Conservation (phyloP, 2,797 vertebrate genomes). For the Fistularia tabacaria region DNA sequence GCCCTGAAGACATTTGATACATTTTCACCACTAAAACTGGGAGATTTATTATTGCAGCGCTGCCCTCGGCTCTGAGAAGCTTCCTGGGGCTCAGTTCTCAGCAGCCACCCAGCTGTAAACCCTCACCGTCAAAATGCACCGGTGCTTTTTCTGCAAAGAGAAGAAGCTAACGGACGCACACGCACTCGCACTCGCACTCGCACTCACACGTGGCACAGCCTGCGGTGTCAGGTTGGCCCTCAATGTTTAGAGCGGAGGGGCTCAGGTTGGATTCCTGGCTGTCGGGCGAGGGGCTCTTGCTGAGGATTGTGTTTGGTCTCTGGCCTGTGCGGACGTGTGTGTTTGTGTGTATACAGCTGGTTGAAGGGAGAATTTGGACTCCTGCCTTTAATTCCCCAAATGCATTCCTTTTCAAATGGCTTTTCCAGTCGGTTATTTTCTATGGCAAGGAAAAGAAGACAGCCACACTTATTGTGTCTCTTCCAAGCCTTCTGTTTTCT, state of each 20-base stretch:
- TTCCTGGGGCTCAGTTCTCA: conserved; percentile 32
- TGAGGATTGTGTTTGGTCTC: conserved; percentile 19
- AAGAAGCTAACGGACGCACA: conserved; percentile 1
- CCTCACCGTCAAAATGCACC: not conserved
- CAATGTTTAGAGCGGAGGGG: conserved; percentile 17
- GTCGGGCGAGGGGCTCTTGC: conserved; percentile 29
- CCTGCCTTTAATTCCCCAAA: conserved; percentile 36
- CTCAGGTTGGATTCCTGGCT: no score
- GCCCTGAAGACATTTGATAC: conserved; percentile 15
- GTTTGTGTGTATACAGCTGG: conserved; percentile 36
- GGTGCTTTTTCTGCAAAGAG: no score
- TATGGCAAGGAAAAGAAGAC: conserved; percentile 41
- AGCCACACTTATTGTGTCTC: conserved; percentile 30
- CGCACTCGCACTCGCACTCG: conserved; percentile 14
- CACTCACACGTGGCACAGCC: not conserved
- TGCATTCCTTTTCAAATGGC: conserved; percentile 47
- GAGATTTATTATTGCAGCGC: conserved; percentile 58
- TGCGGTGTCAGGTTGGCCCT: conserved; percentile 26
- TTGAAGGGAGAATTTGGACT: conserved; percentile 40
- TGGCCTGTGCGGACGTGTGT: not conserved
- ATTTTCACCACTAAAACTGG: conserved; percentile 14
- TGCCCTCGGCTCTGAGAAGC: conserved; percentile 42
- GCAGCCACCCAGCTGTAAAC: conserved; percentile 40
- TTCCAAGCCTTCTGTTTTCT: conserved; percentile 54
- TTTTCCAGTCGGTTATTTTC: conserved; percentile 55